Evolutionary conservation across 2,113 vertebrate species (phyloP).

Genomic region (Tinamus guttatus): DNA sequence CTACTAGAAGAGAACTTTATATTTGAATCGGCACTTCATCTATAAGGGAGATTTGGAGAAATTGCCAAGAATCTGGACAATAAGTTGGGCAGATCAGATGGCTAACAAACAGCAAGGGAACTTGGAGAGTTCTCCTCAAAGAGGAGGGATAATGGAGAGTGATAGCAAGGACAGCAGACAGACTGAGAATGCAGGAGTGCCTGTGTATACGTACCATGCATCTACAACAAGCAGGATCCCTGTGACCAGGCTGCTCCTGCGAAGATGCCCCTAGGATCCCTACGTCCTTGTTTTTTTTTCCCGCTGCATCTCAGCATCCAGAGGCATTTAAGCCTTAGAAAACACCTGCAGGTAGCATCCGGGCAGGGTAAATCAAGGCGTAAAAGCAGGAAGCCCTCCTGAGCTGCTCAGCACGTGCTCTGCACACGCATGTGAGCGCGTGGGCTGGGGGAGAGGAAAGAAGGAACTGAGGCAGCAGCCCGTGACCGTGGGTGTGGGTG

Average conservation of each 20-base stretch:
- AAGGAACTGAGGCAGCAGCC: constrained; percentile 56
- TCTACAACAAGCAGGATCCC: neutral
- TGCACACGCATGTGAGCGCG: neutral
- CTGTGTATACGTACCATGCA: neutral
- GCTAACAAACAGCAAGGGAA: neutral
- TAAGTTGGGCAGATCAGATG: neutral
- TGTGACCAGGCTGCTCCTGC: neutral
- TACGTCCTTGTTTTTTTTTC: neutral
- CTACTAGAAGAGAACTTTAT: neutral
- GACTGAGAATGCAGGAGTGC: neutral
- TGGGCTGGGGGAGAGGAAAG: constrained; percentile 27
- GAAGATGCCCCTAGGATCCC: neutral
- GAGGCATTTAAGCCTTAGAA: neutral
- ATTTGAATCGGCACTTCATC: neutral
- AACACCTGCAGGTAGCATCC: neutral
- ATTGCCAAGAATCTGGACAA: neutral
- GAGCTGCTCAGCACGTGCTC: neutral
- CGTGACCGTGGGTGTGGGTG: constrained; percentile 29
- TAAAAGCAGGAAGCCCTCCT: neutral
- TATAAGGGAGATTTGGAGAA: neutral
- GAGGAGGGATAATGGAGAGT: neutral
- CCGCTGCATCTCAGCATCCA: neutral
- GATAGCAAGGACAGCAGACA: neutral
- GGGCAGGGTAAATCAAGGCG: neutral
- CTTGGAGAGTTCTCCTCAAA: neutral